Base-by-base conservation (phyloP, 2,113 vertebrate genomes). In the Sturnus vulgaris region DNA sequence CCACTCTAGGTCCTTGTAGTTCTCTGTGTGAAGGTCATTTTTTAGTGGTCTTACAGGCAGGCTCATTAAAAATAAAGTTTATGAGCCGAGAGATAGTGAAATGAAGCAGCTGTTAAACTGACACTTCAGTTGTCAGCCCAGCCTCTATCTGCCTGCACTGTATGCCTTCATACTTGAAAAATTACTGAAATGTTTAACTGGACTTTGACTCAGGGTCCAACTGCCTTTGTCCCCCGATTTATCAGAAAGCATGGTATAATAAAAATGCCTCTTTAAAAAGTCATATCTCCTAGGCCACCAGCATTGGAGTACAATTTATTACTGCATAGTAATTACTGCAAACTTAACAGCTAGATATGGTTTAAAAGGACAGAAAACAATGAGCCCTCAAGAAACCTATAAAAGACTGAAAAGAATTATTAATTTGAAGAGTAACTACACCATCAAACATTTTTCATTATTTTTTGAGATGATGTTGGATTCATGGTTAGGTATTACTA, bases 61-160 rank as follows among this genome's bases (percentile, higher is more conserved):
- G 73, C 37, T 95, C 79, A 87, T 95, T 89, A 96, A 96, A 90
- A 93, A 93, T 81, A 64, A 96, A 96, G 82, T 97, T 96, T 96
- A 95, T 96, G 92, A 96, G 60, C 82, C 49, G 27, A 60, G 78
- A 95, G 66, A 78, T 39, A 79, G 86, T 90, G 95, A 95, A 97
- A 95, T 85, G 92, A 91, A 97, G 82, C 94, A 96, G 92, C 91
- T 96, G 91, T 90, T 96, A 94, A 96, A 92, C 77, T 42, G 83
- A 90, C 84, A 89, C 92, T 95, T 95, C 66, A 87, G 35, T 93
- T 93, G 87, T 90, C 82, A 88, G 90, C 20, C 40, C 77, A 92
- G 4, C 64, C 60, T 65, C 56, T 69, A 59, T 63, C 56, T 1
- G 33, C 56, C 60, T 71, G 55, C 31, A 39, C n/a, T 93, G 37